Evolutionary conservation across 2,113 vertebrate genomes (phyloP), one percentile per base, ranked within the genome.

Genomic region (Mesocricetus auratus): DNA sequence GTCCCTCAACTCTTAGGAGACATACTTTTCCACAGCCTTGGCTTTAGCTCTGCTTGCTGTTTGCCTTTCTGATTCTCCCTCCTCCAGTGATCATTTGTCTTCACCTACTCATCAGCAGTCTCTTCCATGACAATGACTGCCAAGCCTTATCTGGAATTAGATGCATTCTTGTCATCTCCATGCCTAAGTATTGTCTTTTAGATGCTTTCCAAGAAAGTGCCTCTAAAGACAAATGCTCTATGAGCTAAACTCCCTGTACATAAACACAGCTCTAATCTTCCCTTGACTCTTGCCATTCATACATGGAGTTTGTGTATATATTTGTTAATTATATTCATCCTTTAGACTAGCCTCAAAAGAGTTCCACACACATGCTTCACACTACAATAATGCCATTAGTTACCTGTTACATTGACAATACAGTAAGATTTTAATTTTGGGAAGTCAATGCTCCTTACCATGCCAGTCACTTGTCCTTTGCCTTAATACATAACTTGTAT

Each of bases 401-500:
- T 90, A 42, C 22, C 47, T 85, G 22, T 11, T 17, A 8, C 21
- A 26, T 0, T 60, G 53, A 81, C 26, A 82, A 89, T 53, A 78
- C 90, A 94, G 50, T n/a, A 77, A 9, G 75, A 36, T 47, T 73
- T 93, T 64, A 87, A 62, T 89, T 85, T 91, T 45, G 24, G 1
- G 53, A 87, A 81, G 91, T 8, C 19, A 36, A 15, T 5, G 58
- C 4, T 62, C 36, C 1, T 87, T 95, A 58, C 31, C 11, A 24
- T 89, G 15, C 45, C 60, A 62, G 53, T 68, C 45, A 62, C 19
- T 89, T 66, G 36, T 62, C 36, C 7, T 1, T 86, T 60, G 60
- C n/a, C 79, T 94, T 94, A 88, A 69, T 26, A 92, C n/a, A 78
- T 73, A 36, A 71, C 11, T 83, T 89, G 83, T 79, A 64, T 74